Percentiles rank a stretch among this genome's conserved stretches.
Conservation (phyloP, 1,140 invertebrate genomes). For the Hyposmocoma kahamanoa region DNA sequence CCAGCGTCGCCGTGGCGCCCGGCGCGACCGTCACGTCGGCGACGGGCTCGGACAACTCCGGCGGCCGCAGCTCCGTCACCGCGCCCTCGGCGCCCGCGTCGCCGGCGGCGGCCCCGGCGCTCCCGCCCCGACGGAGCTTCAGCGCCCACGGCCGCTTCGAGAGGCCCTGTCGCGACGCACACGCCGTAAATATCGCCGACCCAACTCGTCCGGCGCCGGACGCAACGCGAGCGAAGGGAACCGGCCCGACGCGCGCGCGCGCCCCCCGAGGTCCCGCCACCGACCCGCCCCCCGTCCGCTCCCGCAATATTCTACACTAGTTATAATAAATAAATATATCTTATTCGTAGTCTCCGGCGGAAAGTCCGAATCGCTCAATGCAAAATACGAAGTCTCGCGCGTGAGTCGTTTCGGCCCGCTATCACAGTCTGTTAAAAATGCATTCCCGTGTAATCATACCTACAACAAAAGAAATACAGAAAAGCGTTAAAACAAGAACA, state of each 20-base stretch:
- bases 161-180: slow-evolving; percentile 44
- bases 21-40: slow-evolving; percentile 50
- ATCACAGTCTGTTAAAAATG: slow-evolving; percentile 68
- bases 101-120: slow-evolving; percentile 24
- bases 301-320: slow-evolving; percentile 22
- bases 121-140: slow-evolving; percentile 52
- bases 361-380: slow-evolving; percentile 48
- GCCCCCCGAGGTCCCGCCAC: slow-evolving; percentile 30
- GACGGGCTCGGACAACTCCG: slow-evolving; percentile 57
- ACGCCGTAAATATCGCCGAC: slow-evolving; percentile 23
- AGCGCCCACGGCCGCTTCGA: slow-evolving; percentile 75
- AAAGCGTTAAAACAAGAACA: slow-evolving; percentile 53
- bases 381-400: slow-evolving; percentile 37
- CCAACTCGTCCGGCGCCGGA: slow-evolving; percentile 1
- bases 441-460: slow-evolving; percentile 63
- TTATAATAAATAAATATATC: slow-evolving; percentile 43
- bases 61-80: slow-evolving; percentile 57
- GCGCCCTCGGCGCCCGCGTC: slow-evolving; percentile 47
- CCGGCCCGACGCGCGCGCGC: slow-evolving; percentile 55
- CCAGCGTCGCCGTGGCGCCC: slow-evolving; percentile 43
- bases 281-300: slow-evolving; percentile 15
- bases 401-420: slow-evolving; percentile 39
- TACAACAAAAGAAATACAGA: slow-evolving; percentile 69
- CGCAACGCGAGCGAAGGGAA: slow-evolving; percentile 3
- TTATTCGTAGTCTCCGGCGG: slow-evolving; percentile 37